These are phyloP conservation scores for Strigamia crassipes DNA, from an alignment of 2,888 invertebrate species.

Conservation along the genomic window DNA sequence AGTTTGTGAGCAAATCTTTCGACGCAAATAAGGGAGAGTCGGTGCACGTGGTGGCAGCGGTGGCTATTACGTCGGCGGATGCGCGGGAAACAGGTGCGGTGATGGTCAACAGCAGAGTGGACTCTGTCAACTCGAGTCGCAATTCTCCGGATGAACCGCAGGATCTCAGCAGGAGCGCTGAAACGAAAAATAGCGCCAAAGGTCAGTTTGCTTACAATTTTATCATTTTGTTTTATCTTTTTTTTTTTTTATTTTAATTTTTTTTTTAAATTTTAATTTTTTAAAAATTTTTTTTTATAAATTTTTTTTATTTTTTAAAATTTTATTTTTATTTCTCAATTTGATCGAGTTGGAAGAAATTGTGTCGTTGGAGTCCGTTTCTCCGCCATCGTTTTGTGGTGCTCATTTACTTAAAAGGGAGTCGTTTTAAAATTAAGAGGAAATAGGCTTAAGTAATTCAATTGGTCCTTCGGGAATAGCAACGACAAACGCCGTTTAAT, in stretches of 20 bases:
- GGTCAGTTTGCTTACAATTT: neutral
- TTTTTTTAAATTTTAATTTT: neutral
- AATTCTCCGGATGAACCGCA: neutral
- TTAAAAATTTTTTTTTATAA: neutral
- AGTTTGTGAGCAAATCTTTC: constrained; percentile 87
- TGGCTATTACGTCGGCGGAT: constrained; percentile 10
- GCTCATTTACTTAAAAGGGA: constrained; percentile 44
- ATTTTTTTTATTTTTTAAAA: no score
- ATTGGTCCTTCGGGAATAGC: neutral
- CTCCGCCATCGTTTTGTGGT: constrained; percentile 1
- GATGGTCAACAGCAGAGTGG: constrained; percentile 18
- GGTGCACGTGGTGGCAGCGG: constrained; percentile 13
- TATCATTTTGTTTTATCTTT: neutral
- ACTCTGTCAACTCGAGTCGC: neutral
- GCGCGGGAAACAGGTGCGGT: constrained; percentile 12
- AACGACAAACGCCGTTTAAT: constrained; percentile 41
- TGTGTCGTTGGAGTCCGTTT: neutral
- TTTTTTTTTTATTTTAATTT: neutral
- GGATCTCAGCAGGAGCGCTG: neutral
- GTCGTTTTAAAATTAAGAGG: constrained; percentile 41
- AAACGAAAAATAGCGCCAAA: neutral
- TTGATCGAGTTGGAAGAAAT: neutral
- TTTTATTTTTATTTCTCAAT: neutral
- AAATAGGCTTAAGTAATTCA: constrained; percentile 36
- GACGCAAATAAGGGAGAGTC: constrained; percentile 57